A percentile compares a stretch with the other conserved stretches of the same genome.
Evolutionary conservation across 2,113 vertebrate genomes (phyloP).

Genomic region (Candoia aspera): DNA sequence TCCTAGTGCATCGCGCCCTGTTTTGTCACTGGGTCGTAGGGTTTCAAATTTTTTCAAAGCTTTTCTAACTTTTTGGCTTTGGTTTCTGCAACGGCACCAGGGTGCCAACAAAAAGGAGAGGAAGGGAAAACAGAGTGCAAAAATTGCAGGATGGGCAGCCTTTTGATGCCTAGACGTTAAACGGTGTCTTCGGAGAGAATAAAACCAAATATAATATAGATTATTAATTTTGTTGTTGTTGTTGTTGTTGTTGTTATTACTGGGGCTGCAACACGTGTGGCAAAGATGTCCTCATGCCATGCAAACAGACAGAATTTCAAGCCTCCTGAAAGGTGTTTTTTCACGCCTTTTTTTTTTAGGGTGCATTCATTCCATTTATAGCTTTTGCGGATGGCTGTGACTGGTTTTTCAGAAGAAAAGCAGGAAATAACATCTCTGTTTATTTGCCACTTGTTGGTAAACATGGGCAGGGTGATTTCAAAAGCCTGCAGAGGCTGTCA

Average conservation of each 20-base stretch:
- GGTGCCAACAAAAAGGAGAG: background rate
- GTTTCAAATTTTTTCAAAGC: too few species aligned
- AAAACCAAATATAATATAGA: too few species aligned
- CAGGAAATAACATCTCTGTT: background rate
- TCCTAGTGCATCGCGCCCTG: background rate
- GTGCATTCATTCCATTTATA: background rate
- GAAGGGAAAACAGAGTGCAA: too few species aligned
- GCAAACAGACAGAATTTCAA: background rate
- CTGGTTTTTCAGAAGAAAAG: background rate
- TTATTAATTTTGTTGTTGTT: too few species aligned
- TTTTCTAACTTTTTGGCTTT: background rate
- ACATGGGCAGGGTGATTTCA: background rate
- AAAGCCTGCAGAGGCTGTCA: too few species aligned
- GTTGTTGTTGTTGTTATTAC: too few species aligned
- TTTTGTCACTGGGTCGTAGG: too few species aligned
- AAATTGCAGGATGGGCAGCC: too few species aligned
- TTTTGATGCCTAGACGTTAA: too few species aligned
- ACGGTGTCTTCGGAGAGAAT: too few species aligned
- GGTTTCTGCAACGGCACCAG: background rate
- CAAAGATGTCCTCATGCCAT: background rate
- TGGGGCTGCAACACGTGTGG: too few species aligned
- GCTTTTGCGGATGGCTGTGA: background rate
- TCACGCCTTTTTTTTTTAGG: background rate
- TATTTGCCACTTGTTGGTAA: background rate
- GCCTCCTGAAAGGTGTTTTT: background rate